Conservation (phyloP, 2,888 invertebrate species). For the Tribolium freemani region DNA sequence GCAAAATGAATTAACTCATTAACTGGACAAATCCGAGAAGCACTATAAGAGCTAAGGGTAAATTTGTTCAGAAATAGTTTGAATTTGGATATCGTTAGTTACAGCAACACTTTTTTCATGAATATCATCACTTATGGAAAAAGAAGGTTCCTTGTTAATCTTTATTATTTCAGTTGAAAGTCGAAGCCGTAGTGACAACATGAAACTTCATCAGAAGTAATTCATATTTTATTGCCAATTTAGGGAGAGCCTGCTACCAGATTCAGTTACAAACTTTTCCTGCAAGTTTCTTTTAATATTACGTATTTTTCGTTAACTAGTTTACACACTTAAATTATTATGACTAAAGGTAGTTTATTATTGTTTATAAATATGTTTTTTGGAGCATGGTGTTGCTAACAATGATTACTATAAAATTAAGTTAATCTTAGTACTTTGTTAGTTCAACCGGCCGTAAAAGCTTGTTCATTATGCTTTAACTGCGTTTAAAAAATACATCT, state of each 20-base stretch:
- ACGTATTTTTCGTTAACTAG: conserved; percentile 4
- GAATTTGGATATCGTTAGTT: too few species aligned
- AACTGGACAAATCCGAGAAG: background rate
- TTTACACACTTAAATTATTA: background rate
- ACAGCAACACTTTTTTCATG: too few species aligned
- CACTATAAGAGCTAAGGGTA: background rate
- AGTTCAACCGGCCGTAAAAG: too few species aligned
- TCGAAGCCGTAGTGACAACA: background rate
- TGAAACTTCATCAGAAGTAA: conserved; percentile 13
- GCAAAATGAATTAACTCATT: background rate
- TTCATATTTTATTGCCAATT: conserved; percentile 31
- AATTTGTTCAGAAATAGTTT: too few species aligned
- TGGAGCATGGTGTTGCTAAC: too few species aligned
- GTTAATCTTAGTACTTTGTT: too few species aligned
- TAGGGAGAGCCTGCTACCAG: conserved; percentile 4
- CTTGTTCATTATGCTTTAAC: too few species aligned
- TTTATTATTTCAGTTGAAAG: background rate
- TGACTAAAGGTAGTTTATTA: too few species aligned
- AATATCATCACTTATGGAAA: too few species aligned
- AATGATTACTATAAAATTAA: too few species aligned
- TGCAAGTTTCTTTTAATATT: conserved; percentile 4
- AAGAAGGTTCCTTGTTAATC: background rate
- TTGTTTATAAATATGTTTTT: too few species aligned
- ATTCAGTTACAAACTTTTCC: conserved; percentile 14
- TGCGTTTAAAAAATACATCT: too few species aligned